Conservation (phyloP, 2,797 vertebrate genomes). For the Benthosema pterotum region DNA sequence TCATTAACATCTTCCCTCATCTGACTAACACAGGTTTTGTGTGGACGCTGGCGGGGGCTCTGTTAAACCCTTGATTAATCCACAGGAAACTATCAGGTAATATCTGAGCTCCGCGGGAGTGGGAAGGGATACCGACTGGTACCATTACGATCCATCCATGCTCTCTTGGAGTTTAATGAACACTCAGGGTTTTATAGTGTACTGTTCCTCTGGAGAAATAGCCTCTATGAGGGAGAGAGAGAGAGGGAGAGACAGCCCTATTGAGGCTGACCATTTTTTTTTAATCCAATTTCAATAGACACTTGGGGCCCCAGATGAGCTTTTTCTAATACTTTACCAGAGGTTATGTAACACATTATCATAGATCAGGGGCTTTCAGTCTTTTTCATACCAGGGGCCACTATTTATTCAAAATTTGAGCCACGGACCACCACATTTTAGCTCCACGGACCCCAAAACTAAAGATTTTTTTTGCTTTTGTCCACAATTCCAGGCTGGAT, state of each 20-base stretch:
- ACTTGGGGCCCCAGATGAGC: too few relatives aligned
- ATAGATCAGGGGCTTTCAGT: too few relatives aligned
- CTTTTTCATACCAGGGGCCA: too few relatives aligned
- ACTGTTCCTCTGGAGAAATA: conserved; percentile 11
- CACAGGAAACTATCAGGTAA: conserved; percentile 25
- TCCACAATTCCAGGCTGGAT: too few relatives aligned
- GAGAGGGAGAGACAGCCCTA: not conserved
- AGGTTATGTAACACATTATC: too few relatives aligned
- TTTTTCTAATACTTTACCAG: too few relatives aligned
- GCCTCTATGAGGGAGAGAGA: not conserved
- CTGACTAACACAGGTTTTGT: conserved; percentile 43
- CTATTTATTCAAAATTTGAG: too few relatives aligned
- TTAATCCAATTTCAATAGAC: conserved; percentile 1
- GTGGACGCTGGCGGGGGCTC: conserved; percentile 34
- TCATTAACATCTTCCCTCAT: conserved; percentile 42
- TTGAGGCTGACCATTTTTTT: conserved; percentile 1
- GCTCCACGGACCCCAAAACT: too few relatives aligned
- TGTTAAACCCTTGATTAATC: conserved; percentile 42
- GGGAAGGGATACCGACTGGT: conserved; percentile 5
- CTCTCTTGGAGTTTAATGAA: too few relatives aligned
- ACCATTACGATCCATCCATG: not conserved
- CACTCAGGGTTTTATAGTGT: too few relatives aligned
- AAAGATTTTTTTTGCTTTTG: too few relatives aligned
- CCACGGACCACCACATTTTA: too few relatives aligned
- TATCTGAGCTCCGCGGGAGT: conserved; percentile 25